phyloP scores from a whole-genome alignment of 2,113 vertebrate genomes.

The Rhabdomys dilectus region DNA sequence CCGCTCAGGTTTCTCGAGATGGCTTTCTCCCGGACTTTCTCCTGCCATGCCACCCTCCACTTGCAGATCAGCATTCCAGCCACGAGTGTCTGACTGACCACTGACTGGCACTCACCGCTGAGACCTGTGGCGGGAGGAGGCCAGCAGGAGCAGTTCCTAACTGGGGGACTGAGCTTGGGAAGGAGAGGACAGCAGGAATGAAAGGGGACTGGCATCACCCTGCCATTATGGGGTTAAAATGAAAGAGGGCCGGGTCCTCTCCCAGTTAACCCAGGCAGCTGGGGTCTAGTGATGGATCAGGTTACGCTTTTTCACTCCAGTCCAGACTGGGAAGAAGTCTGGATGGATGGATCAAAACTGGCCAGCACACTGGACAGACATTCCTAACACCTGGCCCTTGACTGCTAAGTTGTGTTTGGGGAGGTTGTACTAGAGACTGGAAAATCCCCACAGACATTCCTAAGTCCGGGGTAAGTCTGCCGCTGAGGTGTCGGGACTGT shows the following conservation, averaged over 20 bases:
- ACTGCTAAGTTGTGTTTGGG: not conserved
- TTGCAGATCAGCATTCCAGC: not conserved
- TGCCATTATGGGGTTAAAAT: not conserved
- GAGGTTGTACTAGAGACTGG: not conserved
- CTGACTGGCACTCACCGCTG: not conserved
- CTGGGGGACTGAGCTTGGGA: not conserved
- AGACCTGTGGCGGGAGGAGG: not conserved
- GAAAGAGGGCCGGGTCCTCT: not conserved
- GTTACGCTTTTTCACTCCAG: not conserved
- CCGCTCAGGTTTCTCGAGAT: not conserved
- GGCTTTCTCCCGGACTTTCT: slow-evolving; percentile 29
- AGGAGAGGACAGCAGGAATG: not conserved
- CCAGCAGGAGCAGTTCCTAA: not conserved
- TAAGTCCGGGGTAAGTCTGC: too few relatives aligned
- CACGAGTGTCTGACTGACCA: not conserved
- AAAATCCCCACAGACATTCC: not conserved
- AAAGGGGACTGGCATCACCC: not conserved
- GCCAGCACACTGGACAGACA: not conserved
- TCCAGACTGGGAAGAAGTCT: not conserved
- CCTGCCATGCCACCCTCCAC: not conserved
- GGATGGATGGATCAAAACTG: not conserved
- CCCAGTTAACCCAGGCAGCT: not conserved
- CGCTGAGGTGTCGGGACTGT: not conserved
- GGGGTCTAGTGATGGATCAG: not conserved
- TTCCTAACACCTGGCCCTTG: not conserved